Evolutionary conservation across 2,113 vertebrate genomes (phyloP), one percentile per base, ranked within the genome.

Genomic region (Microtus ochrogaster): DNA sequence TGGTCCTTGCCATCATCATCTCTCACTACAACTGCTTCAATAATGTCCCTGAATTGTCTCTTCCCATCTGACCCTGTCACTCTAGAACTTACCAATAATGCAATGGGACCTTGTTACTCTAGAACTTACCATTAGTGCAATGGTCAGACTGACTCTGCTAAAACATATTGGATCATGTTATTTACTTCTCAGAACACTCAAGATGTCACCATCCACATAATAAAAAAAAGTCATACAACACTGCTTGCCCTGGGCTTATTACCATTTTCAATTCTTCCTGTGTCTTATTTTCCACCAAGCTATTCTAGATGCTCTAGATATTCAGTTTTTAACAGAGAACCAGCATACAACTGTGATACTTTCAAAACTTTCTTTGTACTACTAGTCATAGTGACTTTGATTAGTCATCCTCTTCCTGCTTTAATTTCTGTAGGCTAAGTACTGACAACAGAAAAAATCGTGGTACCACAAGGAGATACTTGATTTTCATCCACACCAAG

Each of bases 401-500:
- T 52, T 55, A 84, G 21, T 78, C 55, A 26, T 8, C 1, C 52
- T 91, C 91, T 55, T 30, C 12, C 63, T 91, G 26, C 39, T 95
- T 72, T 89, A 61, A 94, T 90, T 68, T 89, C 84, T 66, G 4
- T 76, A 89, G 70, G 36, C 61, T 77, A 91, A 97, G 68, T 96
- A 92, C 19, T 66, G 30, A 92, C 66, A 92, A 70, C 7, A 82
- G 61, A 96, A 81, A 96, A 97, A 77, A 93, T 96, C 11, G 72
- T 47, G 49, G 70, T 77, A 96, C 17, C 87, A 44, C 22, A 95
- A 58, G 19, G n/a, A 97, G 86, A 97, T 28, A 97, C 78, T 90
- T 90, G 55, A 72, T 95, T 98, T 95, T 94, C 74, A 95, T 91
- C 89, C 47, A 96, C 86, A 68, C 72, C 87, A 52, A 92, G 49